Conservation (phyloP, 2,113 vertebrate species). For the Gymnorhina tibicen region DNA sequence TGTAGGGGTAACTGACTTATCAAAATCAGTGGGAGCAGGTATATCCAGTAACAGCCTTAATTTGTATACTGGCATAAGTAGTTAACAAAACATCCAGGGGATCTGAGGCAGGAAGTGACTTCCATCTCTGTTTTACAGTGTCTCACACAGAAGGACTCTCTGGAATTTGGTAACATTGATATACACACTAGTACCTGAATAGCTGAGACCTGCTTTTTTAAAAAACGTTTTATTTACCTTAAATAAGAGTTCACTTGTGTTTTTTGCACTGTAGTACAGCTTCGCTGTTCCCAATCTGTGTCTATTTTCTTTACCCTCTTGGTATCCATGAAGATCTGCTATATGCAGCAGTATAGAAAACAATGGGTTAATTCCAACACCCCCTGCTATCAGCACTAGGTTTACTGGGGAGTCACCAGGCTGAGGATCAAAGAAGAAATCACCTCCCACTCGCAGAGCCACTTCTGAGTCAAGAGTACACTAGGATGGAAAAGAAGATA, state of each 20-base stretch:
- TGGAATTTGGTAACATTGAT: neutral
- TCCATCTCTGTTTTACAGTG: neutral
- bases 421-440: constrained; percentile 92
- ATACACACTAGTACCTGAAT: neutral
- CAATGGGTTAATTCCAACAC: constrained; percentile 94
- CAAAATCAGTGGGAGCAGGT: neutral
- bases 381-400: constrained; percentile 89
- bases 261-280: constrained; percentile 89
- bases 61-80: neutral
- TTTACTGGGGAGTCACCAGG: constrained; percentile 80
- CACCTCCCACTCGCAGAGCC: constrained; percentile 86
- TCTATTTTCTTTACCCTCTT: constrained; percentile 32
- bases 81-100: neutral
- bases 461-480: constrained; percentile 83
- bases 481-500: constrained; percentile 68
- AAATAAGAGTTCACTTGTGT: constrained; percentile 86
- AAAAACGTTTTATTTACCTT: constrained; percentile 71
- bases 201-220: neutral
- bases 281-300: constrained; percentile 75
- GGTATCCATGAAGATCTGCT: constrained; percentile 77
- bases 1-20: neutral
- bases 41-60: neutral
- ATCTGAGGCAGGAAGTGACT: neutral
- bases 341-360: constrained; percentile 90
- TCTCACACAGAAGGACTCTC: neutral